Evolutionary conservation across 2,888 invertebrate genomes (phyloP), one percentile per base, ranked within the genome.

Genomic region (Allygus modestus): DNA sequence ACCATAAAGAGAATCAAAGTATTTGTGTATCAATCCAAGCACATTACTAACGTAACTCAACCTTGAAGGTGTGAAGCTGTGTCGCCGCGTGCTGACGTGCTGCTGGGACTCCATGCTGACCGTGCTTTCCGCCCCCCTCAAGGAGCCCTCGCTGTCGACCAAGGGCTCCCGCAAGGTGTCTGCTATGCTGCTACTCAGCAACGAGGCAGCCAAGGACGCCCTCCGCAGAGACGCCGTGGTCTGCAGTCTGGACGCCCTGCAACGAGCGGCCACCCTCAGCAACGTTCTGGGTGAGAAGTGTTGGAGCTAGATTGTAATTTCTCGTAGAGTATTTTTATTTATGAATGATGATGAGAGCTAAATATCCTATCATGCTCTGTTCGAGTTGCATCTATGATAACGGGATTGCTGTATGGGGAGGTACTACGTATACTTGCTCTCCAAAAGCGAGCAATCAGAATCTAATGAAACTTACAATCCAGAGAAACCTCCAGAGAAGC

Each of bases 101-200:
- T 97, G 97, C 89, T 98, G 98, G 98, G 95, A 96, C 54, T 96
- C 97, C 0, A 96, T 98, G 93, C 94, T 98, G 85, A 95, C 96
- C 20, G 97, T 98, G 0, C 91, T 98, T 20, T 96, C 97, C 71
- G 94, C 95, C 0, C 95, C 96, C 0, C 90, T 97, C 82, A 94
- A 93, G 0, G 94, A 90, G 65, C 82, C 84, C 46, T 85, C 85
- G 17, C 28, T 58, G 41, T 75, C 83, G 1, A 83, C 75, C 58
- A 86, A 90, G 89, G 85, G 89, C 89, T 61, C 89, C 86, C 85
- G 86, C 81, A 87, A 88, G 79, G 58, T 46, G 65, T 83, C 87
- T 89, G 89, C 83, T 86, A 91, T 90, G 0, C 88, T 91, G 65
- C 89, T 92, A 86, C 88, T 92, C 82, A 90, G 91, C 0, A 91